These are phyloP conservation scores for Proteles cristata DNA, from an alignment of 2,113 vertebrate species.

Conservation along the genomic window DNA sequence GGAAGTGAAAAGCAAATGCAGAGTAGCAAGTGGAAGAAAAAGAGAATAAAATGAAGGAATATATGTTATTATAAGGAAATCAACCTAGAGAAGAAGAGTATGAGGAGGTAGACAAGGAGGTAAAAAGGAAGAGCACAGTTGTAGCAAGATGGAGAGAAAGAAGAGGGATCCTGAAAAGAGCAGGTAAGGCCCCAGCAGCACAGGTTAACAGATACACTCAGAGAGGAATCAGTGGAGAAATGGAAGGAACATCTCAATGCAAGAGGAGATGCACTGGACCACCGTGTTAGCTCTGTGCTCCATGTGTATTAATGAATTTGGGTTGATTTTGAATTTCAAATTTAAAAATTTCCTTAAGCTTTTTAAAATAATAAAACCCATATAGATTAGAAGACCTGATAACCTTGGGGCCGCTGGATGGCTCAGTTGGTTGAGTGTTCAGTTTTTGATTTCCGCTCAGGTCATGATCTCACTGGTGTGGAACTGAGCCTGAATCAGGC, in stretches of 20 bases:
- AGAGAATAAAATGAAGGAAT: background rate
- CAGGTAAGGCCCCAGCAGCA: background rate
- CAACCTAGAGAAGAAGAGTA: background rate
- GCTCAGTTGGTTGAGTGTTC: no score
- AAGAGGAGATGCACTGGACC: background rate
- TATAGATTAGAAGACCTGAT: background rate
- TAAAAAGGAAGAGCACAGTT: background rate
- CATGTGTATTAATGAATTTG: background rate
- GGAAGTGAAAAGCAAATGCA: background rate
- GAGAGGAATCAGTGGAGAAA: background rate
- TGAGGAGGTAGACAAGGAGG: background rate
- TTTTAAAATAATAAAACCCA: constrained; percentile 24
- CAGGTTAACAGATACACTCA: background rate
- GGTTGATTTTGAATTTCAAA: background rate
- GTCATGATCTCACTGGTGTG: no score
- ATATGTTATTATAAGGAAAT: background rate
- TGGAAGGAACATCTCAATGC: background rate
- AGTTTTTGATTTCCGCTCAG: no score
- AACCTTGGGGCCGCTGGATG: background rate
- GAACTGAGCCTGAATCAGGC: no score
- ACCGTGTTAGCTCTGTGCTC: background rate
- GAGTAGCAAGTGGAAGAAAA: background rate
- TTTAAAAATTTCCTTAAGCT: background rate
- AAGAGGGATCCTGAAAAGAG: background rate
- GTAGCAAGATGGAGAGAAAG: background rate